Evolutionary conservation across 2,797 vertebrate genomes (phyloP).

Genomic region (Chrysocyon brachyurus): DNA sequence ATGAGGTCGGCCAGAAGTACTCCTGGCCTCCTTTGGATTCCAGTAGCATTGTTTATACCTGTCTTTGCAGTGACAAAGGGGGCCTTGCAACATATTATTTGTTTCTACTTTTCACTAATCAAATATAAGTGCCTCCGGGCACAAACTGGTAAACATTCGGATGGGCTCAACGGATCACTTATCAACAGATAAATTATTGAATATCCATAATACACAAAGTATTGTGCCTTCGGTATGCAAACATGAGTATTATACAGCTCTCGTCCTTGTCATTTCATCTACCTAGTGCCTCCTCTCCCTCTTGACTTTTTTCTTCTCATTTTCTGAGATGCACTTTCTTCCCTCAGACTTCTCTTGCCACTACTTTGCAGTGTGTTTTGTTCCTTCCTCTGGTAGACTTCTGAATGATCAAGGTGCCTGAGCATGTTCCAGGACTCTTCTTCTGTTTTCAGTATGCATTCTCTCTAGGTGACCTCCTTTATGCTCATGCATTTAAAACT

Average conservation of each 20-base stretch:
- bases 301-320: not conserved
- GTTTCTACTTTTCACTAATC: not conserved
- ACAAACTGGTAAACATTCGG: not conserved
- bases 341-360: not conserved
- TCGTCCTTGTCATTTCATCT: not conserved
- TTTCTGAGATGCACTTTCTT: not conserved
- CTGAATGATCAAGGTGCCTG: not conserved
- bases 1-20: not conserved
- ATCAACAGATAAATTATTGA: not conserved
- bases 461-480: not conserved
- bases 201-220: not conserved
- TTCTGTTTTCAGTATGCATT: not conserved
- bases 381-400: not conserved
- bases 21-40: not conserved
- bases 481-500: not conserved
- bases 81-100: not conserved
- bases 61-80: not conserved
- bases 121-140: not conserved
- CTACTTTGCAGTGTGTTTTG: not conserved
- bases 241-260: not conserved
- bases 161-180: not conserved
- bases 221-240: fast-evolving
- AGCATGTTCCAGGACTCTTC: not conserved
- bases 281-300: not conserved
- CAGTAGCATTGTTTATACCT: not conserved